These are phyloP conservation scores for Bombus waltoni DNA, from an alignment of 1,140 invertebrate genomes.

Conservation along the genomic window DNA sequence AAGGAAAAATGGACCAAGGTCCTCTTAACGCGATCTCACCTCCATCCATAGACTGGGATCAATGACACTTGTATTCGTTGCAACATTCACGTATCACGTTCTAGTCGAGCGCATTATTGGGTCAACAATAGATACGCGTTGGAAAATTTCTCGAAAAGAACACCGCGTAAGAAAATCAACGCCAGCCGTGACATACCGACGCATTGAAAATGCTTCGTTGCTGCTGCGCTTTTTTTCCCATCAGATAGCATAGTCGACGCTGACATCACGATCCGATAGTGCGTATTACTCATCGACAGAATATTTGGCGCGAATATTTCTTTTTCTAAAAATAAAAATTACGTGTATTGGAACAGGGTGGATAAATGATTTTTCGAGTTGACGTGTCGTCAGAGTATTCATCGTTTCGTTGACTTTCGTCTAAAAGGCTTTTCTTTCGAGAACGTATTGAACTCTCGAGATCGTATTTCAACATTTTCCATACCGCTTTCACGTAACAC, in stretches of 20 bases:
- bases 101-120: conserved; percentile 14
- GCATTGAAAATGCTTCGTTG: neutral
- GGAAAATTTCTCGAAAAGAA: conserved; percentile 8
- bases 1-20: conserved; percentile 15
- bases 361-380: neutral
- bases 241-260: neutral
- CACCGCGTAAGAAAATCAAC: neutral
- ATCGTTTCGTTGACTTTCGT: no score
- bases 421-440: no score
- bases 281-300: neutral
- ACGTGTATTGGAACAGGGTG: neutral
- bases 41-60: neutral
- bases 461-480: no score
- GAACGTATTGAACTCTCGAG: no score
- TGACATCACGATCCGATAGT: neutral
- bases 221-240: neutral
- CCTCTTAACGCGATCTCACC: neutral
- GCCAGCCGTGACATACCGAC: neutral
- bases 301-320: neutral
- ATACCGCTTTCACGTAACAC: no score
- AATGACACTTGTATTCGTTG: neutral
- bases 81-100: conserved; percentile 24
- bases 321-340: neutral
- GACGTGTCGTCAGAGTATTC: no score
- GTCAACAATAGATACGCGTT: conserved; percentile 4